Percentiles rank a stretch among this genome's conserved stretches.
These are phyloP conservation scores for Parnassius smintheus DNA, from an alignment of 2,888 invertebrate species.

Conservation along the genomic window DNA sequence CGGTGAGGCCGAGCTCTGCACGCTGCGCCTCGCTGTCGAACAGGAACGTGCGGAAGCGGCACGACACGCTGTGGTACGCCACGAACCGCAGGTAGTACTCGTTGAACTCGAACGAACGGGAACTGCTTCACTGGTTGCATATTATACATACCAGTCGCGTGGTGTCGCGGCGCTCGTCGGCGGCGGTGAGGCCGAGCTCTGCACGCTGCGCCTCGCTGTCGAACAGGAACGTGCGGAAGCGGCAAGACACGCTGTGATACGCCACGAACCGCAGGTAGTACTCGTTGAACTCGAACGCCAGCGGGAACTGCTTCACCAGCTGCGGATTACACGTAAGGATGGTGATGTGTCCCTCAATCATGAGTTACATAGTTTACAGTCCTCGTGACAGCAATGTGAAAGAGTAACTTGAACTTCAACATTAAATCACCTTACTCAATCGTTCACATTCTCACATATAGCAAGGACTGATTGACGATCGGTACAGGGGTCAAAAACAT, in stretches of 20 bases:
- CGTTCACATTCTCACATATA: too few species aligned
- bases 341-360: too few species aligned
- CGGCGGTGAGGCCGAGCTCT: slow-evolving; percentile 91
- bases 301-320: slow-evolving; percentile 96
- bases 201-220: slow-evolving; percentile 96
- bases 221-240: slow-evolving; percentile 96
- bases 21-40: slow-evolving; percentile 96
- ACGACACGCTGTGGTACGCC: slow-evolving; percentile 97
- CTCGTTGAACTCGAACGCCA: slow-evolving; percentile 99
- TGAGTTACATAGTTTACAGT: too few species aligned
- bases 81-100: slow-evolving; percentile 96
- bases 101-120: slow-evolving; percentile 98
- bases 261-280: slow-evolving; percentile 97
- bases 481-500: too few species aligned
- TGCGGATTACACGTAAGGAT: slow-evolving; percentile 50
- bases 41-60: slow-evolving; percentile 97
- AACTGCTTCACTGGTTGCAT: slow-evolving; percentile 94
- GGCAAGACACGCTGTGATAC: slow-evolving; percentile 97
- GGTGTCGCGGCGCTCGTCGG: slow-evolving; percentile 85
- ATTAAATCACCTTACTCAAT: too few species aligned
- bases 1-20: slow-evolving; percentile 92
- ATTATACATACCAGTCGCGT: too few species aligned
- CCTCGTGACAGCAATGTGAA: too few species aligned
- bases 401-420: too few species aligned
- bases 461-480: too few species aligned